Conservation (phyloP, 2,888 invertebrate species). For the Copidosoma aretas region DNA sequence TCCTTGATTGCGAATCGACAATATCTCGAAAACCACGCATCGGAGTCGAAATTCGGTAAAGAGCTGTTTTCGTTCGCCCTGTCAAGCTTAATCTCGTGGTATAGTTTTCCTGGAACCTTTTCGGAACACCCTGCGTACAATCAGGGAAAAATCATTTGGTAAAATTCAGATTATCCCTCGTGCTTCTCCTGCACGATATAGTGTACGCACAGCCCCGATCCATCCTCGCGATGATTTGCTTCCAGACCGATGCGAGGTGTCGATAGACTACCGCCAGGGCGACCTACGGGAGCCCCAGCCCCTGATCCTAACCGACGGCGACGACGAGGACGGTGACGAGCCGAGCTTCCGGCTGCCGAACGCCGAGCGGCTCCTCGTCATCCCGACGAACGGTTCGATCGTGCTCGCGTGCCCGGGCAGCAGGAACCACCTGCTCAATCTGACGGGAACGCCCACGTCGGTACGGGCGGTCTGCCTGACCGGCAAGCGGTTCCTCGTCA, state of each 20-base stretch:
- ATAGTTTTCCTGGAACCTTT: too few species aligned
- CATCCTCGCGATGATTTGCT: too few species aligned
- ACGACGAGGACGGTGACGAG: not conserved
- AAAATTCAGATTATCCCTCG: too few species aligned
- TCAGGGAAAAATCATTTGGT: too few species aligned
- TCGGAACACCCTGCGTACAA: too few species aligned
- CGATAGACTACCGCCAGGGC: constrained; percentile 58
- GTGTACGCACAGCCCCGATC: too few species aligned
- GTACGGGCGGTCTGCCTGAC: constrained; percentile 43
- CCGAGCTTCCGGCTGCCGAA: constrained; percentile 48
- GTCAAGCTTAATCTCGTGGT: too few species aligned
- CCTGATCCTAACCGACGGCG: constrained; percentile 62
- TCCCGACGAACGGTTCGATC: constrained; percentile 44
- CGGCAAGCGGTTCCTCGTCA: constrained; percentile 44
- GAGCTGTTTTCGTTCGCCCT: too few species aligned
- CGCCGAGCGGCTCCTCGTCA: constrained; percentile 40
- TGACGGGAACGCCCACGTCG: constrained; percentile 23
- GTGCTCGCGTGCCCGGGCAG: constrained; percentile 52
- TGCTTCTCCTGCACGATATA: too few species aligned
- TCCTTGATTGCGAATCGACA: too few species aligned
- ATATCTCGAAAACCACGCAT: too few species aligned
- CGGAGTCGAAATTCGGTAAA: too few species aligned
- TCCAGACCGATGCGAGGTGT: constrained; percentile 60
- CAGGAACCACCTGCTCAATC: constrained; percentile 45
- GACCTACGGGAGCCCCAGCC: constrained; percentile 69